Percentiles rank a stretch among this genome's conserved stretches.
Conservation (phyloP, 2,113 vertebrate species). For the Pyxicephalus adspersus region DNA sequence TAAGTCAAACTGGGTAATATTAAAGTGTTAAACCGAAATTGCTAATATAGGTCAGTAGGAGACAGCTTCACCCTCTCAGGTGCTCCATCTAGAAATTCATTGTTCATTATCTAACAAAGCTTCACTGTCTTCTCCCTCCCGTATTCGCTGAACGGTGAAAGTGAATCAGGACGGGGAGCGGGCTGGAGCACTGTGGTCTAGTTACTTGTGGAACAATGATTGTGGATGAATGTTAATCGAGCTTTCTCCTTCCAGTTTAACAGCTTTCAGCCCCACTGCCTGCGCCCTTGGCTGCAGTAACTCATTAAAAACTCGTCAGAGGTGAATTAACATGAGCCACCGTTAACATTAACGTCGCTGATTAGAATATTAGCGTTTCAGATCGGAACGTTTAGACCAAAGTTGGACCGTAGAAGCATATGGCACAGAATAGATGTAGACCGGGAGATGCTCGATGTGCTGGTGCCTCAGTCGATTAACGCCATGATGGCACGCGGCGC, state of each 20-base stretch:
- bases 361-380: slow-evolving; percentile 32
- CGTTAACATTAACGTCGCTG: slow-evolving; percentile 22
- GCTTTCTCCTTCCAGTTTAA: slow-evolving; percentile 22
- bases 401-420: not conserved
- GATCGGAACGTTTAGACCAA: not conserved
- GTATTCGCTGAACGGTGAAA: not conserved
- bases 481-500: not conserved
- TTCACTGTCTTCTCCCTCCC: not conserved
- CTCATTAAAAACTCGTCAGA: slow-evolving; percentile 46
- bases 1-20: not conserved
- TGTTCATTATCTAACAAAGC: slow-evolving; percentile 27
- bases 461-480: slow-evolving; percentile 20
- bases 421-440: slow-evolving; percentile 5
- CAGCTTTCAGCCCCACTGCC: slow-evolving; percentile 16
- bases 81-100: slow-evolving; percentile 2
- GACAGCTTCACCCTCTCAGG: not conserved
- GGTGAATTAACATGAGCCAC: slow-evolving; percentile 34
- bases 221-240: slow-evolving; percentile 33
- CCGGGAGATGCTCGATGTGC: not conserved
- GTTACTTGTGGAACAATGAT: slow-evolving; percentile 32
- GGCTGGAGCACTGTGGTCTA: slow-evolving; percentile 4
- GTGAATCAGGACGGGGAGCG: not conserved
- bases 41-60: not conserved
- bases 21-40: not conserved
- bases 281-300: slow-evolving; percentile 22